Evolutionary conservation across 2,797 vertebrate genomes (phyloP).

Genomic region (Chelonia mydas): DNA sequence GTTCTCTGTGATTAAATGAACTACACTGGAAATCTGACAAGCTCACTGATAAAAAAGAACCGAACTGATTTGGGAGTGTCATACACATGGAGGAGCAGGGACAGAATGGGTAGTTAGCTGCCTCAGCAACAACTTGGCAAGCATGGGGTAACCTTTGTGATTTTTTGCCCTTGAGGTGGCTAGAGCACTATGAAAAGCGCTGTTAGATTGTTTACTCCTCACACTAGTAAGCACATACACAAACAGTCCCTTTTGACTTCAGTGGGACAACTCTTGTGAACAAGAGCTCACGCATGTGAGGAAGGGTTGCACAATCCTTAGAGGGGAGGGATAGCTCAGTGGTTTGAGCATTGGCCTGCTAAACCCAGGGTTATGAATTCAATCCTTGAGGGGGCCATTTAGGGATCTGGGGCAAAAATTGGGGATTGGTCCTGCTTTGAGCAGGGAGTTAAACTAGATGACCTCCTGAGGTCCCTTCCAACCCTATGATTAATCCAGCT

Average conservation of each 20-base stretch:
- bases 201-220: background rate
- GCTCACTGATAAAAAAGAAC: background rate
- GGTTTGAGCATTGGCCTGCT: too few relatives aligned
- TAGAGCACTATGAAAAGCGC: background rate
- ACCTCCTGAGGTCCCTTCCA: too few relatives aligned
- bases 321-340: too few relatives aligned
- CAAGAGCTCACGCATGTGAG: background rate
- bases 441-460: too few relatives aligned
- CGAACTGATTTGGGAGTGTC: background rate
- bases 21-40: background rate
- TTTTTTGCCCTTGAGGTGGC: rapidly evolving
- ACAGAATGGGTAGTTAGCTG: background rate
- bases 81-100: background rate
- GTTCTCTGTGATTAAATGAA: background rate
- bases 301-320: rapidly evolving
- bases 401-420: too few relatives aligned
- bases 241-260: background rate
- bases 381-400: too few relatives aligned
- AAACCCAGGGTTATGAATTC: too few relatives aligned
- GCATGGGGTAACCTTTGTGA: rapidly evolving
- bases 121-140: background rate
- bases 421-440: too few relatives aligned
- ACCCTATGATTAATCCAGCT: too few relatives aligned
- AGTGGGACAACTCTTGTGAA: background rate
- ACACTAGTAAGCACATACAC: rapidly evolving